phyloP scores from a whole-genome alignment of 2,797 vertebrate genomes.

The Pseudomugil tenellus region DNA sequence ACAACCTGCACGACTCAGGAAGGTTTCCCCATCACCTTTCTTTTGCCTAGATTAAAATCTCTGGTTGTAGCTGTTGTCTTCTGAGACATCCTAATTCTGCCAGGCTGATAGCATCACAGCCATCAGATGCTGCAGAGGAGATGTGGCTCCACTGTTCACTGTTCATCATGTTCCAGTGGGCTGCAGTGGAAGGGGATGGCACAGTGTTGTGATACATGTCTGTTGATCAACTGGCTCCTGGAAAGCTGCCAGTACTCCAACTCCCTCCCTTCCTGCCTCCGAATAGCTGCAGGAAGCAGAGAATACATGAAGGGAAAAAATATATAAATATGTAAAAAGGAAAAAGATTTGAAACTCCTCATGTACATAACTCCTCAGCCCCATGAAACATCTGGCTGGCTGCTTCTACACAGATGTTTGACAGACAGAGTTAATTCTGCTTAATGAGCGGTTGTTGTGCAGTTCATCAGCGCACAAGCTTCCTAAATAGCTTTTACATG shows the following conservation, averaged over 20 bases:
- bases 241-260: constrained; percentile 42
- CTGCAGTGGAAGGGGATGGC: constrained; percentile 46
- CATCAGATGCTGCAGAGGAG: constrained; percentile 59
- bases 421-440: no score
- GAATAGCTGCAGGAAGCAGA: constrained; percentile 11
- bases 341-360: constrained; percentile 38
- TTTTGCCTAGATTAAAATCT: constrained; percentile 69
- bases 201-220: constrained; percentile 47
- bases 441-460: no score
- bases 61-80: constrained; percentile 74
- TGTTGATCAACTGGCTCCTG: constrained; percentile 52
- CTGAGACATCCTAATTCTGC: constrained; percentile 68
- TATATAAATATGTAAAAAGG: constrained; percentile 9
- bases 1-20: constrained; percentile 15
- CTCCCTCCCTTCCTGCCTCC: constrained; percentile 11
- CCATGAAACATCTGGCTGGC: no score
- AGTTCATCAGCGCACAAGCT: constrained; percentile 26
- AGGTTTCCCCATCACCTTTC: not conserved
- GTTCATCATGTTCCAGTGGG: constrained; percentile 62
- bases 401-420: no score
- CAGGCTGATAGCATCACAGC: constrained; percentile 64
- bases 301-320: not conserved
- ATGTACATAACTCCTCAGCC: not conserved
- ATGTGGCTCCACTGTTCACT: no score
- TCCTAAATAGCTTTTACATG: constrained; percentile 6